Evolutionary conservation across 2,888 invertebrate species (phyloP).

Genomic region (Bursaphelenchus okinawaensis): DNA sequence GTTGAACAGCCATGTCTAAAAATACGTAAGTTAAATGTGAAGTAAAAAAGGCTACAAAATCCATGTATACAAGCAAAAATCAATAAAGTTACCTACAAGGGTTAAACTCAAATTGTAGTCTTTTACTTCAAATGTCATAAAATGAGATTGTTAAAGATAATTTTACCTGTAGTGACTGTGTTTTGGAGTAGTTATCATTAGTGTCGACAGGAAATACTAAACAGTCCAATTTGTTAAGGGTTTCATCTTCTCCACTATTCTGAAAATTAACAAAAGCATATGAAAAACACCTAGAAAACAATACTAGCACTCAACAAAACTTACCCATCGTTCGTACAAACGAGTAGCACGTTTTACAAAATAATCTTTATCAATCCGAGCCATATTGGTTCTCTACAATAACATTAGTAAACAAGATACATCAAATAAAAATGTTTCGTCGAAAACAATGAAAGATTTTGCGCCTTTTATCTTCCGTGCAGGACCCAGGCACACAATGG

Average conservation of each 20-base stretch:
- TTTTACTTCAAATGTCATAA: slow-evolving; percentile 6
- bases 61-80: slow-evolving; percentile 5
- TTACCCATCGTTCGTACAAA: slow-evolving; percentile 48
- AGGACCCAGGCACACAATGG: too few species aligned
- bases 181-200: slow-evolving; percentile 93
- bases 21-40: slow-evolving; percentile 33
- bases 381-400: background rate
- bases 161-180: slow-evolving; percentile 83
- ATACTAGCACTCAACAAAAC: too few species aligned
- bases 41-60: slow-evolving; percentile 7
- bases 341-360: slow-evolving; percentile 26
- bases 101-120: too few species aligned
- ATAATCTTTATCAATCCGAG: slow-evolving; percentile 19
- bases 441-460: too few species aligned
- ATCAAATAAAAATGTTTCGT: too few species aligned
- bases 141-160: background rate
- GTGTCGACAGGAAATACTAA: slow-evolving; percentile 87
- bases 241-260: slow-evolving; percentile 57
- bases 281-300: background rate
- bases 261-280: slow-evolving; percentile 20
- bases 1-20: slow-evolving; percentile 87
- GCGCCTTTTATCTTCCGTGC: too few species aligned
- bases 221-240: slow-evolving; percentile 61
- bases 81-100: slow-evolving; percentile 7
- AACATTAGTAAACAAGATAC: background rate